Evolutionary conservation across 2,113 vertebrate genomes (phyloP).

Genomic region (Calidris pygmaea): DNA sequence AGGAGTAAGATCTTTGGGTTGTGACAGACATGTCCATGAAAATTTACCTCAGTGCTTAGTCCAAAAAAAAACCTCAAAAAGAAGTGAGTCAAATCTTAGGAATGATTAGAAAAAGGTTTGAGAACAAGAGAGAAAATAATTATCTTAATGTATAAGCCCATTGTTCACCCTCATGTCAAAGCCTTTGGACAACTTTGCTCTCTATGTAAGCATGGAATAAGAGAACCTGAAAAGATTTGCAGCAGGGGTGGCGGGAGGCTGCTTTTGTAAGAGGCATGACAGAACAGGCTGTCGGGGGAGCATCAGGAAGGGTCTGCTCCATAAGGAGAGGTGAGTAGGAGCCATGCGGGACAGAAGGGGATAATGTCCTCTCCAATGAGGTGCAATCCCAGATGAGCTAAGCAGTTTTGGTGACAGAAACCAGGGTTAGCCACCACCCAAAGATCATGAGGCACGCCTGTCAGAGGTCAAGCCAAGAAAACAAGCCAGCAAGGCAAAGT

Average conservation of each 20-base stretch:
- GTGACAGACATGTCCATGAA: background rate
- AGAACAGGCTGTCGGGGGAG: background rate
- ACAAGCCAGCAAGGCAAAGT: background rate
- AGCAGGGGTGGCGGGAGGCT: background rate
- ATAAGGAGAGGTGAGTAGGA: background rate
- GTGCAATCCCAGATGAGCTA: background rate
- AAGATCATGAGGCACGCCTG: background rate
- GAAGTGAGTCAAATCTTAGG: background rate
- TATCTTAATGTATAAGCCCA: background rate
- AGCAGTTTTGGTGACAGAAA: background rate
- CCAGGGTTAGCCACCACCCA: background rate
- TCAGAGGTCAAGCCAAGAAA: background rate
- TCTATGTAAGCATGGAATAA: background rate
- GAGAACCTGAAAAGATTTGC: background rate
- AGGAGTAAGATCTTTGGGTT: background rate
- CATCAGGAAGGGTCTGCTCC: background rate
- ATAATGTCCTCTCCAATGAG: background rate
- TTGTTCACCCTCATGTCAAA: background rate
- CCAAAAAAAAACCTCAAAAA: background rate
- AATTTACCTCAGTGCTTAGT: background rate
- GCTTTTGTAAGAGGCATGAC: background rate
- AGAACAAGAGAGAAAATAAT: background rate
- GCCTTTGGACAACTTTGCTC: background rate
- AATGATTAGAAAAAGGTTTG: background rate
- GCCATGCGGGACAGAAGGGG: background rate